phyloP scores from a whole-genome alignment of 1,140 invertebrate species.

The Chrysoperla carnea region DNA sequence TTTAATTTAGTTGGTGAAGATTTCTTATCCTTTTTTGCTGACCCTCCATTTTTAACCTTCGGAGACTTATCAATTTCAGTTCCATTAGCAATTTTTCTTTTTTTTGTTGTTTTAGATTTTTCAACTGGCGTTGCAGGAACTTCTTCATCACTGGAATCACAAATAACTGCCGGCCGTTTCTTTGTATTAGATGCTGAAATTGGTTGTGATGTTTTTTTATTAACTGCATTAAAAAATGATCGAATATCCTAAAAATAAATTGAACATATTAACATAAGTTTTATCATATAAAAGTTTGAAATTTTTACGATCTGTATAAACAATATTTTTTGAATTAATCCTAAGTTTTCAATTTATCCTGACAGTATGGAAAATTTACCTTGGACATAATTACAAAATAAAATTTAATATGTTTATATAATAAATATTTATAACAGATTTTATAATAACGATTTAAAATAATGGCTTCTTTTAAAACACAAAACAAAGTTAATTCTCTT shows the following conservation, averaged over 20 bases:
- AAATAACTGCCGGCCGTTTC: constrained; percentile 5
- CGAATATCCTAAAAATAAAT: constrained; percentile 27
- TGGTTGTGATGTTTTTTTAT: constrained; percentile 11
- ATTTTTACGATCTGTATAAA: no score
- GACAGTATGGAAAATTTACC: no score
- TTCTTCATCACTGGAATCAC: constrained; percentile 16
- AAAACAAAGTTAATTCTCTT: no score
- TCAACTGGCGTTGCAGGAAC: constrained; percentile 12
- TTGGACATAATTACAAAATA: no score
- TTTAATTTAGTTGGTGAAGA: constrained; percentile 10
- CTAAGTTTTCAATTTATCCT: no score
- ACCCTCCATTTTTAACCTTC: constrained; percentile 16
- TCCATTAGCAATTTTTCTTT: constrained; percentile 7
- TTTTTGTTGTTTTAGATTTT: constrained; percentile 6
- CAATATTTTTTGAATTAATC: no score
- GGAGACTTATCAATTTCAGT: constrained; percentile 14
- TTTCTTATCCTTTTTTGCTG: constrained; percentile 6
- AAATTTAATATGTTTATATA: no score
- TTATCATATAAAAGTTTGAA: no score
- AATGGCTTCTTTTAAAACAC: no score
- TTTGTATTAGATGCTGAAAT: constrained; percentile 5
- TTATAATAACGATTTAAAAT: no score
- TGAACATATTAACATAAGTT: no score
- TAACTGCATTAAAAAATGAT: constrained; percentile 21
- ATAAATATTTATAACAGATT: no score